Conservation (phyloP, 2,113 vertebrate species). For the Hepsetus odoe region DNA sequence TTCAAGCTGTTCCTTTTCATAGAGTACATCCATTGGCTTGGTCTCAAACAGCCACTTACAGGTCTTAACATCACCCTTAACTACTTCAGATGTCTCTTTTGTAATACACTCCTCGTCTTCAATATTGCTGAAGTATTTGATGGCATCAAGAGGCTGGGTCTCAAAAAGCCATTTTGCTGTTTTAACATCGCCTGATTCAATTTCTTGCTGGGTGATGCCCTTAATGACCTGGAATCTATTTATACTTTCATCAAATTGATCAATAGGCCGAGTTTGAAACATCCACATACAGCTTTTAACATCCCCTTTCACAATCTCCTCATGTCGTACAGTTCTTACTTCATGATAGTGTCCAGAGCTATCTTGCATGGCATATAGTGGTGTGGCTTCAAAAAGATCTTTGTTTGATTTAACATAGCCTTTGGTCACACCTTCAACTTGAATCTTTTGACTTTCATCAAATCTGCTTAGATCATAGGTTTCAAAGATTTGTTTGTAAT, state of each 20-base stretch:
- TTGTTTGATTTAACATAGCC: conserved; percentile 86
- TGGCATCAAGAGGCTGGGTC: conserved; percentile 89
- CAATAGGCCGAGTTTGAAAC: conserved; percentile 91
- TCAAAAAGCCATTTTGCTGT: conserved; percentile 94
- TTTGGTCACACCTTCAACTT: conserved; percentile 81
- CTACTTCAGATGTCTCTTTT: conserved; percentile 67
- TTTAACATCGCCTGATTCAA: conserved; percentile 89
- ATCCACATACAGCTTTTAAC: conserved; percentile 90
- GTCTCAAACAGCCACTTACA: conserved; percentile 94
- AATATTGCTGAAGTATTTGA: conserved; percentile 83
- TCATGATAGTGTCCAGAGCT: conserved; percentile 86
- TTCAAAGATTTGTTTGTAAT: conserved; percentile 85
- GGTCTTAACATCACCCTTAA: conserved; percentile 88
- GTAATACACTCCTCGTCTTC: conserved; percentile 79
- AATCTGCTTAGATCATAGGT: conserved; percentile 74
- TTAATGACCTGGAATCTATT: conserved; percentile 86
- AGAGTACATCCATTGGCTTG: conserved; percentile 86
- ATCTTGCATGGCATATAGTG: conserved; percentile 88
- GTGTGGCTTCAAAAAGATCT: conserved; percentile 85
- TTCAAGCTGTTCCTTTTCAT: conserved; percentile 77
- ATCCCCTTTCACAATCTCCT: conserved; percentile 89
- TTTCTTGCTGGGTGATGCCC: conserved; percentile 89
- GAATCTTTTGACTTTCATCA: conserved; percentile 80
- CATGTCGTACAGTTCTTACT: conserved; percentile 86
- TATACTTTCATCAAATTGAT: conserved; percentile 87